Evolutionary conservation across 37 sponge, comb jelly and placozoan species (phyloP), one percentile per base, ranked within the genome.

Genomic region (Chondrilla cf. caribensis): DNA sequence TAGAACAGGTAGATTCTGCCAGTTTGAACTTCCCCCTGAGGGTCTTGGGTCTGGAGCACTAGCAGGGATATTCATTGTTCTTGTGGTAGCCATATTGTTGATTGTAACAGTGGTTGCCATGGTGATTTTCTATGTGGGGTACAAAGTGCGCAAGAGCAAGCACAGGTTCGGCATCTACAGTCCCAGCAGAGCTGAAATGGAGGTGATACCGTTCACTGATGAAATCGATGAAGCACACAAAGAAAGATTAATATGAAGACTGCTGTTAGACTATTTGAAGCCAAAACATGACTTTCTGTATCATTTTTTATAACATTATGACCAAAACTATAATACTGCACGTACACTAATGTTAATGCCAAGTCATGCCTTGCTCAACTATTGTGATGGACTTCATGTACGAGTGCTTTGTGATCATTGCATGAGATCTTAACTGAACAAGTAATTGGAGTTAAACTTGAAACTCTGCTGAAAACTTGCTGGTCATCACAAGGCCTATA

Each of bases 141-240:
- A 73, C 44, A 39, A 42, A 32, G 18, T 7, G 21, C 36, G 55
- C n/a, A 40, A 81, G 21, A 43, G 83, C 9, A 79, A 70, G 77
- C 60, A 81, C n/a, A 75, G 85, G 31, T 82, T 78, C 37, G 85
- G 81, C 26, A 60, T 71, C 6, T 91, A 91, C 85, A 84, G 82
- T 26, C 84, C 87, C 6, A 72, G 68, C 22, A 43, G 60, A 35
- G 76, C 44, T 11, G 89, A 89, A 70, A 21, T 65, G 51, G 80
- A 58, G 8, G 60, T 68, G 0, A 62, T 42, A 6, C 8, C 33
- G 2, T 73, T 40, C 0, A 41, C 25, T 37, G 9, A 59, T 15
- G 44, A 29, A 51, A 36, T 26, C 9, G 64, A 68, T 0, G 44
- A 83, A 22, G 54, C 22, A 22, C 43, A 2, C 2, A 82, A 68